A percentile compares a stretch with the other conserved stretches of the same genome.
Evolutionary conservation across 1,140 invertebrate genomes (phyloP).

Genomic region (Stratiolaelaps scimitus): DNA sequence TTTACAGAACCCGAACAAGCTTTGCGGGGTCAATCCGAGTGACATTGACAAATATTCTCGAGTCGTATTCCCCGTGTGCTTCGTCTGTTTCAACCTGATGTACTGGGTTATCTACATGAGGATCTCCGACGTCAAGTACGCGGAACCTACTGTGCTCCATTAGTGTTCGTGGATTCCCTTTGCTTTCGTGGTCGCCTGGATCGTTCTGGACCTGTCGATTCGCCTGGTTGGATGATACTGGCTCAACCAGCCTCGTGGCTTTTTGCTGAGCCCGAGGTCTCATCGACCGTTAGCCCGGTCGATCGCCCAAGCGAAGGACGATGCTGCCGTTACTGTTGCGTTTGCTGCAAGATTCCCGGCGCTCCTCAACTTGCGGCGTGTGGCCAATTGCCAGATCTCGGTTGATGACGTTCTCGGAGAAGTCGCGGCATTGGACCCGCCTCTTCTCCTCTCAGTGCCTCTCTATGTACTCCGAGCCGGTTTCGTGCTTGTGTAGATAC

Average conservation of each 20-base stretch:
- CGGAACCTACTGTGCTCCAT: slow-evolving; percentile 28
- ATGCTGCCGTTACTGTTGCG: too few relatives aligned
- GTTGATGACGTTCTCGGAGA: too few relatives aligned
- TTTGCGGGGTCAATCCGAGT: slow-evolving; percentile 74
- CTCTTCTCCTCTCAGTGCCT: too few relatives aligned
- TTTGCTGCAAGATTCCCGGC: too few relatives aligned
- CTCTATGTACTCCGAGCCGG: too few relatives aligned
- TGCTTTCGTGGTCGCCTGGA: slow-evolving; percentile 29
- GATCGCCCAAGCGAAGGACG: too few relatives aligned
- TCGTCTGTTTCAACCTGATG: slow-evolving; percentile 90
- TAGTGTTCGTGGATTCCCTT: slow-evolving; percentile 29
- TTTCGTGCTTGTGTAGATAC: too few relatives aligned
- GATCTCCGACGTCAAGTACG: slow-evolving; percentile 63
- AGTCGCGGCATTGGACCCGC: too few relatives aligned
- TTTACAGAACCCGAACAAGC: slow-evolving; percentile 64
- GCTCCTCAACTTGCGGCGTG: too few relatives aligned
- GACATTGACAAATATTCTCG: slow-evolving; percentile 91
- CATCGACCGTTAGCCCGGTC: too few relatives aligned
- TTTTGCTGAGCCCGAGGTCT: too few relatives aligned
- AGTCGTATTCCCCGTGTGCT: slow-evolving; percentile 85
- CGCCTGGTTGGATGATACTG: slow-evolving; percentile 28
- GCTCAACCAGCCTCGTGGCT: neutral
- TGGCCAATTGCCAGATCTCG: too few relatives aligned
- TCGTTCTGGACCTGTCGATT: slow-evolving; percentile 27
- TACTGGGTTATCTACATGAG: slow-evolving; percentile 94